Conservation (phyloP, 2,797 vertebrate species). For the Hydrolagus colliei region DNA sequence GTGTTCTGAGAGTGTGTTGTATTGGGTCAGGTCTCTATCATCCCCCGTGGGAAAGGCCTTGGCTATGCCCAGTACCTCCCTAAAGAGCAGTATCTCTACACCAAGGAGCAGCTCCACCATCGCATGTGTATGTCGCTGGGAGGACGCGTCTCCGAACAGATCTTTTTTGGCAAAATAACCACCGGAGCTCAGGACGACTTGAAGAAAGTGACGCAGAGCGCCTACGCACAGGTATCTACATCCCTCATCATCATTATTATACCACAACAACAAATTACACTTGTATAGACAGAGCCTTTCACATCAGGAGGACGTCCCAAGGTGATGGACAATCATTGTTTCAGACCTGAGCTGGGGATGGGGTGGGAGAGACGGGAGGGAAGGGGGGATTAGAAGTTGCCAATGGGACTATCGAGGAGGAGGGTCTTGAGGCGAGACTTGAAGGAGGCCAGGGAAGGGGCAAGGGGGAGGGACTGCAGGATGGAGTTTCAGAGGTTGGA, state of each 20-base stretch:
- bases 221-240: conserved; percentile 75
- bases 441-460: no score
- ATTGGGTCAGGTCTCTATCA: conserved; percentile 81
- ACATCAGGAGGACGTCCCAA: no score
- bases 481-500: no score
- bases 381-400: no score
- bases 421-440: no score
- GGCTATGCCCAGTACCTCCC: conserved; percentile 94
- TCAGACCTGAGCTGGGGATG: no score
- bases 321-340: no score
- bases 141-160: conserved; percentile 82
- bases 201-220: conserved; percentile 89
- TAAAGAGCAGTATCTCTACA: conserved; percentile 89
- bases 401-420: no score
- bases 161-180: conserved; percentile 87
- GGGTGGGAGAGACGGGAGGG: no score
- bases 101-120: conserved; percentile 87
- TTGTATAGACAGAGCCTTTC: no score
- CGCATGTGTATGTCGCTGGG: conserved; percentile 96
- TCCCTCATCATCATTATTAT: neutral
- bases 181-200: conserved; percentile 93
- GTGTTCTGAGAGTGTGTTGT: neutral
- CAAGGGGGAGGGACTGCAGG: no score
- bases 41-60: conserved; percentile 85
- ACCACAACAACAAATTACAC: no score